These are phyloP conservation scores for Lymantria dispar DNA, from an alignment of 2,888 invertebrate species.

Conservation along the genomic window DNA sequence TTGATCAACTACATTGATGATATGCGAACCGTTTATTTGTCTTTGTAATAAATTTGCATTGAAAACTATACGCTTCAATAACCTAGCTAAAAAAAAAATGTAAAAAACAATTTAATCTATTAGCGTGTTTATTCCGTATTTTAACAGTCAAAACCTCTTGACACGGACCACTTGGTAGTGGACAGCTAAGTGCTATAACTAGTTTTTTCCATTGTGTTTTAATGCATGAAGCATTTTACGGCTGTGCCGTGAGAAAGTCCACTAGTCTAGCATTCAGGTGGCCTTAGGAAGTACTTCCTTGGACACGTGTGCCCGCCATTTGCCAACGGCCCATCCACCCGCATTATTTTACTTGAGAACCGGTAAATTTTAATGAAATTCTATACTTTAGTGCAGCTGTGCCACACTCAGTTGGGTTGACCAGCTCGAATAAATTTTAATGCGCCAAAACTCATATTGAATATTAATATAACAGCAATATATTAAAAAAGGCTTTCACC, in stretches of 20 bases:
- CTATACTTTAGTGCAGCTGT: constrained; percentile 73
- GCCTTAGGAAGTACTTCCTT: constrained; percentile 59
- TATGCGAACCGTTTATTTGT: too few relatives aligned
- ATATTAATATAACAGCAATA: constrained; percentile 36
- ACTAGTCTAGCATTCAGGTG: constrained; percentile 58
- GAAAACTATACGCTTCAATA: too few relatives aligned
- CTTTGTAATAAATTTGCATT: too few relatives aligned
- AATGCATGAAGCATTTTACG: constrained; percentile 55
- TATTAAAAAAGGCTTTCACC: constrained; percentile 46
- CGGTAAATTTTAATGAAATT: constrained; percentile 76
- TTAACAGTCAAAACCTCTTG: constrained; percentile 17
- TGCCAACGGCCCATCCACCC: constrained; percentile 65
- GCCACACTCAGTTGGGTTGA: constrained; percentile 57
- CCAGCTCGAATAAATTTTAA: constrained; percentile 59
- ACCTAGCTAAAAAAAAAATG: too few relatives aligned
- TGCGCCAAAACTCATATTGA: constrained; percentile 53
- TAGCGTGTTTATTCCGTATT: constrained; percentile 7
- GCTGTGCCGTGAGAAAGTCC: constrained; percentile 67
- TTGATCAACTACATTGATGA: too few relatives aligned
- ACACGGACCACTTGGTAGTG: constrained; percentile 32
- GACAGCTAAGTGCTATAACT: constrained; percentile 58
- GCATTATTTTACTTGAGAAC: constrained; percentile 71
- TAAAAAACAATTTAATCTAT: constrained; percentile 1
- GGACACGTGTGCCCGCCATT: constrained; percentile 65
- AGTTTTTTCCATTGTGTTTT: constrained; percentile 57